Evolutionary conservation across 2,888 invertebrate genomes (phyloP), one percentile per base, ranked within the genome.

Genomic region (Bombylius major): DNA sequence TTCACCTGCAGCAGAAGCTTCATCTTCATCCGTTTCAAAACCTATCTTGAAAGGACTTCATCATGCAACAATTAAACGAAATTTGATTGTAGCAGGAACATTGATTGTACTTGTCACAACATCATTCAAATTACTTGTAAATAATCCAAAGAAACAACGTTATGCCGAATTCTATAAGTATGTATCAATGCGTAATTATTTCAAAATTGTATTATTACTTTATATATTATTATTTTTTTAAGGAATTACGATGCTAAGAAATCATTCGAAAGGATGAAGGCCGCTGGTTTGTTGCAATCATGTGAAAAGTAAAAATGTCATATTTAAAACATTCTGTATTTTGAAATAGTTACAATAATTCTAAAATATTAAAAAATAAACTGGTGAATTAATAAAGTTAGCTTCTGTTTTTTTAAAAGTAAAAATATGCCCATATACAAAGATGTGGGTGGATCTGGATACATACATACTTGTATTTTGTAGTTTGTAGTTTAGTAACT

Each of bases 131-230:
- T 4, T 76, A 0, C 42, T 78, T 0, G 63, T 83, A 32, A 77
- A 75, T 53, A 73, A 79, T 49, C 77, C 79, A 0, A 78, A 81
- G 54, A 83, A 79, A 63, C 67, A 71, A 11, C 75, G 70, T 52
- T 89, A 89, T 64, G 83, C 79, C 46, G 83, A 87, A 44, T 91
- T 83, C 70, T 88, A 89, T 78, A 83, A 79, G 91, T 90, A 77
- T 77, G 76, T 11, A 9, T 49, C 23, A 13, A 32, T 6, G 11
- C 9, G 31, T 33, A 33, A 33, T 11, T 7, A 11, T 42, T 23
- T 23, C 23, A 23, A 23, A 42, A 4, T 11, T 42, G 39, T 8
- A 39, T 11, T 42, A 11, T 11, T 42, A 11, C 11, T 11, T 4
- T 42, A 12, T 23, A 47, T 53, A 5, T 31, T 11, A 12, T 32